Percentiles rank a stretch among this genome's conserved stretches.
phyloP scores from a whole-genome alignment of 2,888 invertebrate species.

The Anodontia alba region DNA sequence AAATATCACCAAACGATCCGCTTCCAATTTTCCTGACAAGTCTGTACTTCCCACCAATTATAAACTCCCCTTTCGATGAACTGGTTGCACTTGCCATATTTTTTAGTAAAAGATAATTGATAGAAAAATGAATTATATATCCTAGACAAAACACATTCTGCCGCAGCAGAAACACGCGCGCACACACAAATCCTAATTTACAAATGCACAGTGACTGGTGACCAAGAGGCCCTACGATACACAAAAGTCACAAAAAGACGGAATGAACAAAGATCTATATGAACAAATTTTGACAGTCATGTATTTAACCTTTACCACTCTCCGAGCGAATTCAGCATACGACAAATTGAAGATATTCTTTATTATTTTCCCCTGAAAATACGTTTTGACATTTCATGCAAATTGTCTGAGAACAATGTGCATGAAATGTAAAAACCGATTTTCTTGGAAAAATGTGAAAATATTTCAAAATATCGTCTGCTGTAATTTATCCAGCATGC shows the following conservation, averaged over 20 bases:
- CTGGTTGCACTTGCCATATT: slow-evolving; percentile 72
- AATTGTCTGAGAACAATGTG: no score
- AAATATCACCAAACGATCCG: slow-evolving; percentile 85
- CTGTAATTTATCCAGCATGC: no score
- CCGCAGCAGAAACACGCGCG: background rate
- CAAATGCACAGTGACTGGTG: background rate
- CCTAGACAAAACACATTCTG: background rate
- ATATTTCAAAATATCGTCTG: no score
- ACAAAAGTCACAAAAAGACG: slow-evolving; percentile 2
- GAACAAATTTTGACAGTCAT: slow-evolving; percentile 11
- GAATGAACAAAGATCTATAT: background rate
- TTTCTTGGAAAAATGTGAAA: no score
- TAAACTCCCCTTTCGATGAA: slow-evolving; percentile 81
- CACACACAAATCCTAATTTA: background rate
- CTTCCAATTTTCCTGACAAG: slow-evolving; percentile 84
- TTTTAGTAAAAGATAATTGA: slow-evolving; percentile 7
- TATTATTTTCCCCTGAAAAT: no score
- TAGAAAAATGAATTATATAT: background rate
- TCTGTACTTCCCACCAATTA: slow-evolving; percentile 83
- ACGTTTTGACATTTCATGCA: no score
- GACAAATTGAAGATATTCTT: no score
- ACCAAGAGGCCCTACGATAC: background rate
- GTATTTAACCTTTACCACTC: no score
- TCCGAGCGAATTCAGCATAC: no score
- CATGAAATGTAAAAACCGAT: no score